Evolutionary conservation across 2,113 vertebrate genomes (phyloP), one percentile per base, ranked within the genome.

Genomic region (Varanus komodoensis): DNA sequence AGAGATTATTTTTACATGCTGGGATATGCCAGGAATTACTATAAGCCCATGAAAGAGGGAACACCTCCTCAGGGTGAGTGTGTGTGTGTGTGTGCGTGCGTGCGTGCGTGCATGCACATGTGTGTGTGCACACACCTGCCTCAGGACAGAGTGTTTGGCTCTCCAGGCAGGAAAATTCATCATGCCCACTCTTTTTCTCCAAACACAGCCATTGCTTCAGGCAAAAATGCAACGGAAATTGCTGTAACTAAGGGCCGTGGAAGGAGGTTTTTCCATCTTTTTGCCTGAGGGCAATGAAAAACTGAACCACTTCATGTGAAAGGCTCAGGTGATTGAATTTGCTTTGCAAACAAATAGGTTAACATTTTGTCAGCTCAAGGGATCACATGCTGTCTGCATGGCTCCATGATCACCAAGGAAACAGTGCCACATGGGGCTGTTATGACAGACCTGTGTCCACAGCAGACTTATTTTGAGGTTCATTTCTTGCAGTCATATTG

Each of bases 171-270:
- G 25, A 61, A 91, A 27, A 38, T 23, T 67, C 92, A 80, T 0
- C 17, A 83, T 89, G 69, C 73, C 61, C 27, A 1, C 89, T 64
- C 69, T 50, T 75, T 52, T 91, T 93, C 32, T 38, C 8, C 17
- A 44, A 78, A 3, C 1, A 1, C 1, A 89, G 0, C 27, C 0
- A 0, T 73, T 67, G 50, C 90, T 94, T 91, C 78, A 91, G 88
- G 91, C 3, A 0, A 86, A 94, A 44, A 29, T 83, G 90, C 57
- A 64, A 0, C 0, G 67, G 17, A 89, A 89, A 80, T 21, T 0
- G 0, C 79, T 89, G 83, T 75, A 82, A 69, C 52, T 4, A 0
- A 17, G 0, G 38, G 0, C 87, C 54, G 71, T 5, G 0, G 3
- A 44, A 32, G 3, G 15, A 0, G 52, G 3, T n/a, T 27, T n/a